These are phyloP conservation scores for Drosophila pruinosa DNA, from an alignment of 1,140 invertebrate genomes.

Conservation along the genomic window DNA sequence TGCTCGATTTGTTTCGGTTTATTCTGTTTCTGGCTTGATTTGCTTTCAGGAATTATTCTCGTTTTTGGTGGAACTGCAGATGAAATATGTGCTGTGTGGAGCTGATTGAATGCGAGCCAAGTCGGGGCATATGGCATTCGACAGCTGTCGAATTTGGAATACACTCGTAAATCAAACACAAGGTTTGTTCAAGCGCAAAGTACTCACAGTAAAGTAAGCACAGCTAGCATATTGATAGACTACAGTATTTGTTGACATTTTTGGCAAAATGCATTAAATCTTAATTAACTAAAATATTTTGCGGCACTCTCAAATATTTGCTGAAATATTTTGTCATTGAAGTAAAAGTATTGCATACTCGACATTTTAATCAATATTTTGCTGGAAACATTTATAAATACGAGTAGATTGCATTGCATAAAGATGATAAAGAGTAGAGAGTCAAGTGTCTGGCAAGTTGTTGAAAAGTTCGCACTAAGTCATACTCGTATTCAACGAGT, in stretches of 20 bases:
- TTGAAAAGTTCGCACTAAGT: slow-evolving; percentile 19
- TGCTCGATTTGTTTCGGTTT: slow-evolving; percentile 35
- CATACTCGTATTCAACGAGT: slow-evolving; percentile 7
- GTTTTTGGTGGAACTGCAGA: not conserved
- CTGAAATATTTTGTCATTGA: not conserved
- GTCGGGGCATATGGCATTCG: slow-evolving; percentile 43
- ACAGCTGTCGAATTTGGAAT: slow-evolving; percentile 61
- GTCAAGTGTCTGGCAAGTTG: slow-evolving; percentile 59
- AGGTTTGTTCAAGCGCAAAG: slow-evolving; percentile 35
- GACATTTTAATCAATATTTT: not conserved
- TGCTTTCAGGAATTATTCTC: slow-evolving; percentile 19
- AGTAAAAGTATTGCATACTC: not conserved
- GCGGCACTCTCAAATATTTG: not conserved
- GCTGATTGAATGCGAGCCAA: slow-evolving; percentile 11
- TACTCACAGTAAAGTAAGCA: slow-evolving; percentile 3
- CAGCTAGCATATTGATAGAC: not conserved
- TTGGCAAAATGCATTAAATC: slow-evolving; percentile 3
- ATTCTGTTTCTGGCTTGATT: slow-evolving; percentile 30
- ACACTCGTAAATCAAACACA: slow-evolving; percentile 62
- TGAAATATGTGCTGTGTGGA: slow-evolving; percentile 24
- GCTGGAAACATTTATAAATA: not conserved
- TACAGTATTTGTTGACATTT: not conserved
- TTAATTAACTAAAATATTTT: slow-evolving; percentile 38
- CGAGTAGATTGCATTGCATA: not conserved
- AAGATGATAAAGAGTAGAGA: slow-evolving; percentile 1